Percentiles rank a stretch among this genome's conserved stretches.
Evolutionary conservation across 35 echinoderm and acorn worm genomes (phyloP).

Genomic region (Eucidaris tribuloides): DNA sequence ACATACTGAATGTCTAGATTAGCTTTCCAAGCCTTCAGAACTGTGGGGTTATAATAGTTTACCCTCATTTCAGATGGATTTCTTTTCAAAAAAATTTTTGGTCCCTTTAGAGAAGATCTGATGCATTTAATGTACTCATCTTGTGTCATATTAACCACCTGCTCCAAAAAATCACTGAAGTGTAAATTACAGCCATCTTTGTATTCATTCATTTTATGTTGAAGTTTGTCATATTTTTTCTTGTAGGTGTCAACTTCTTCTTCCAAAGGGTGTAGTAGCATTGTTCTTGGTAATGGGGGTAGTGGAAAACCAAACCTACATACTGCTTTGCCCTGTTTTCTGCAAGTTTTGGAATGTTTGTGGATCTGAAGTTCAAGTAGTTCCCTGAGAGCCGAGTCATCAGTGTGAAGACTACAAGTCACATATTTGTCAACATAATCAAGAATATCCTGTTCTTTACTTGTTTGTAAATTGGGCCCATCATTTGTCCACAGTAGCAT

Average conservation of each 20-base stretch:
- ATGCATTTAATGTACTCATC: constrained; percentile 46
- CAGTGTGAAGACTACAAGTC: constrained; percentile 6
- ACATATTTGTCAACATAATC: constrained; percentile 48
- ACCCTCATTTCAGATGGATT: constrained; percentile 45
- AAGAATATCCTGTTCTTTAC: not conserved
- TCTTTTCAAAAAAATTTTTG: constrained; percentile 59
- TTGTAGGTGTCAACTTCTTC: not conserved
- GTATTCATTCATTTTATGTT: constrained; percentile 3
- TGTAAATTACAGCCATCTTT: constrained; percentile 9
- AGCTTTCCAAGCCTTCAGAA: constrained; percentile 42
- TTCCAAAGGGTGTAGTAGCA: constrained; percentile 38
- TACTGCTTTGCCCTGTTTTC: constrained; percentile 36
- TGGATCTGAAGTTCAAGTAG: constrained; percentile 37
- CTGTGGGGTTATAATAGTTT: constrained; percentile 14
- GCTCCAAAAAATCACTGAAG: not conserved
- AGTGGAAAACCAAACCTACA: constrained; percentile 72
- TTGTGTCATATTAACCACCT: constrained; percentile 30
- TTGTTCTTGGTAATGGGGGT: constrained; percentile 58
- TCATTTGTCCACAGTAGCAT: constrained; percentile 62
- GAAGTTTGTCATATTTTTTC: constrained; percentile 4
- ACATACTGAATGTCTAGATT: constrained; percentile 65
- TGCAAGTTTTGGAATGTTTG: constrained; percentile 55
- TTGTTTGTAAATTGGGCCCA: constrained; percentile 35
- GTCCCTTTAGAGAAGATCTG: constrained; percentile 42
- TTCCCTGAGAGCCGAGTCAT: not conserved